Evolutionary conservation across 2,797 vertebrate genomes (phyloP), one percentile per base, ranked within the genome.

Genomic region (Tokudaia tokunoshimensis): DNA sequence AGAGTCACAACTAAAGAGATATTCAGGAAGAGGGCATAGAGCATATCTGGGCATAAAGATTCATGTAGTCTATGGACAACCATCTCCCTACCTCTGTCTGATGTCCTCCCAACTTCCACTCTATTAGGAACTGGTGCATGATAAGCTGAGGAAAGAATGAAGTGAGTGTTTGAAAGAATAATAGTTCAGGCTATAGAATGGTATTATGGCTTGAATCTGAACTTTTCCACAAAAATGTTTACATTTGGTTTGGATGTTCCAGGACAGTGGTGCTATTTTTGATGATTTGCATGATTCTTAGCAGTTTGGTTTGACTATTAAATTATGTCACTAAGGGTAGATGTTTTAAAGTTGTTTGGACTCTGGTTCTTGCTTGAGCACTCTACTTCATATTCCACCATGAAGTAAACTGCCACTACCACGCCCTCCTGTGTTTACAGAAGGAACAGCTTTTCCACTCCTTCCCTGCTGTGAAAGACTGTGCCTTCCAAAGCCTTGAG

Each of bases 171-270:
- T 34, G 20, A 15, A 12, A n/a, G 15, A 15, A 34, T 47, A 44
- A 37, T 1, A 72, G 19, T 50, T 47, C 3, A 20, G n/a, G 0
- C 2, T 3, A n/a, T 3, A 57, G 7, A 70, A 20, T 47, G 3
- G 19, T n/a, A 4, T n/a, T 70, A 17, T n/a, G 24, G 44, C 37
- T 37, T n/a, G 47, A 70, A 70, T 70, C 31, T 52, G 34, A 52
- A 70, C 52, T 14, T 47, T 50, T 85, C 41, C 19, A 65, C 17
- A 65, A 44, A 31, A 6, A 34, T 63, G 20, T 34, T 80, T 61
- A 3, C 1, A 50, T 67, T 52, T 85, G 15, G 1, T 14, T 67
- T 67, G 63, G 12, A 31, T n/a, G 63, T 70, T 70, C 11, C 19
- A 50, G 44, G 41, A 47, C 37, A 83, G 19, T 34, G 57, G 59